A percentile compares a stretch with the other conserved stretches of the same genome.
These are phyloP conservation scores for Mus spretus DNA, from an alignment of 2,797 vertebrate genomes.

Conservation along the genomic window DNA sequence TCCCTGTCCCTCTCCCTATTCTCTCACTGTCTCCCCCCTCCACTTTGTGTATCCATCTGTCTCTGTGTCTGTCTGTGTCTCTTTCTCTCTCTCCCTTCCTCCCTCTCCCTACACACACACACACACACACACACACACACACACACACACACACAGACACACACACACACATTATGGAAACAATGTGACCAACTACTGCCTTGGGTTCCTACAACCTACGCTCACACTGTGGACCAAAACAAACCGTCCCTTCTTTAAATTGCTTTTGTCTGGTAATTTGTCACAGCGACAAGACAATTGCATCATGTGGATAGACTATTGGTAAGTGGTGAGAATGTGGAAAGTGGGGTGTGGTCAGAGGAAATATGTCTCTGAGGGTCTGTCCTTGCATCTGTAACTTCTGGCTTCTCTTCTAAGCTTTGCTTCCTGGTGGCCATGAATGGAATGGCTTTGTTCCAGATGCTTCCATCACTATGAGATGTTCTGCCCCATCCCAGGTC, in stretches of 20 bases:
- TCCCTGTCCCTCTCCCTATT: not conserved
- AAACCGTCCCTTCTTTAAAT: not conserved
- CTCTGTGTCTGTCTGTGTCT: not conserved
- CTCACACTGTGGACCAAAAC: not conserved
- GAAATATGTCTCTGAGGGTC: not conserved
- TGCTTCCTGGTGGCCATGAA: not conserved
- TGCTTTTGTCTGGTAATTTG: not conserved
- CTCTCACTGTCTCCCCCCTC: no score
- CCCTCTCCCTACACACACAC: not conserved
- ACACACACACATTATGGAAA: not conserved
- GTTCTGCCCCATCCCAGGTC: not conserved
- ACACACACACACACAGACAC: no score
- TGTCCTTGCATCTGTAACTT: not conserved
- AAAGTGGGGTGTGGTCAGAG: not conserved
- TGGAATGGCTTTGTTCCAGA: not conserved
- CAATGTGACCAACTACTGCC: not conserved
- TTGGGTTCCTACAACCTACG: not conserved
- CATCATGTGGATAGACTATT: no score
- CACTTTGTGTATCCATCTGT: not conserved
- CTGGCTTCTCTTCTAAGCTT: not conserved
- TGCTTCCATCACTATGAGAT: not conserved
- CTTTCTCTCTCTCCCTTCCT: not conserved
- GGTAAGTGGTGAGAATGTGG: not conserved
- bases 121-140: no score
- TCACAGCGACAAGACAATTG: not conserved